phyloP scores from a whole-genome alignment of 2,797 vertebrate species.

The Cyprinodon diabolis region DNA sequence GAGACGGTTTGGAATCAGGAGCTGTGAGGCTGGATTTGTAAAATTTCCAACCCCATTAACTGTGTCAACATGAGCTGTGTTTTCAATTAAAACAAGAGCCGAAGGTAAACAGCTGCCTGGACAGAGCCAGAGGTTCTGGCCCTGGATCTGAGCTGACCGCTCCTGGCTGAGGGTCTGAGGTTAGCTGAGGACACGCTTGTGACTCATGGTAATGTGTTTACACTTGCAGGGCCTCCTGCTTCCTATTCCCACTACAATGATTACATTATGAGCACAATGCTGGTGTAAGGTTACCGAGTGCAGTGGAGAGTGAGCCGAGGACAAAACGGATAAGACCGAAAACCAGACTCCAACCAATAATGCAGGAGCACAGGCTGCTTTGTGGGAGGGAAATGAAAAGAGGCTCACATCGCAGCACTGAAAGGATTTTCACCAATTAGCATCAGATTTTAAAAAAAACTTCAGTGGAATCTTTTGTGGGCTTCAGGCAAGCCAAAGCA shows the following conservation, averaged over 20 bases:
- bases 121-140: slow-evolving; percentile 69
- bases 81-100: slow-evolving; percentile 81
- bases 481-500: slow-evolving; percentile 60
- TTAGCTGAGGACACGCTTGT: slow-evolving; percentile 78
- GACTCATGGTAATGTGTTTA: slow-evolving; percentile 84
- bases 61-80: slow-evolving; percentile 79
- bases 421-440: slow-evolving; percentile 63
- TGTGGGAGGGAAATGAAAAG: slow-evolving; percentile 63
- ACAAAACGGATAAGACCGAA: slow-evolving; percentile 59
- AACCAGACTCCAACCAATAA: slow-evolving; percentile 51
- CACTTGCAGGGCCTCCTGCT: slow-evolving; percentile 77
- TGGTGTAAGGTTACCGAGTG: slow-evolving; percentile 79
- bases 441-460: slow-evolving; percentile 56
- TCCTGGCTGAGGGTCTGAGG: slow-evolving; percentile 61
- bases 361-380: slow-evolving; percentile 35
- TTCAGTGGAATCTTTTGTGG: slow-evolving; percentile 61
- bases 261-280: slow-evolving; percentile 83
- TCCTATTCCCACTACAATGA: slow-evolving; percentile 81
- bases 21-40: slow-evolving; percentile 49
- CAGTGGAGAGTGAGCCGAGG: slow-evolving; percentile 54
- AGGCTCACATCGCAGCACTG: slow-evolving; percentile 52
- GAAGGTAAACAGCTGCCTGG: slow-evolving; percentile 76
- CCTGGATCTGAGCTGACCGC: slow-evolving; percentile 65
- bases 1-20: slow-evolving; percentile 47
- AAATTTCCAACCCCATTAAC: slow-evolving; percentile 74